Evolutionary conservation across 2,797 vertebrate genomes (phyloP).

Genomic region (Amniataba percoides): DNA sequence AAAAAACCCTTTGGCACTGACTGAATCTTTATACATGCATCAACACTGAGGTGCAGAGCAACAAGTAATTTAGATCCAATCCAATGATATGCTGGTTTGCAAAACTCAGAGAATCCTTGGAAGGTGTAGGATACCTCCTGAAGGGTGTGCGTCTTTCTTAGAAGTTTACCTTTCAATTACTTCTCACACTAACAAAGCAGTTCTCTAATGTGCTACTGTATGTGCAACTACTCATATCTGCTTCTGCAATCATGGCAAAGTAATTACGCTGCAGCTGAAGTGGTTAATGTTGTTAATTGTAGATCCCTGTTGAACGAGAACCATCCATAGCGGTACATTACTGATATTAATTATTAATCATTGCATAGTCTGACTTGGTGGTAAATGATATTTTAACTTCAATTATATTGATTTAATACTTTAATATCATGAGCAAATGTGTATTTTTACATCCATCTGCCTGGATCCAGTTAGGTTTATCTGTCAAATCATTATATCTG

Average conservation of each 20-base stretch:
- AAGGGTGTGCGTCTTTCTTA: neutral
- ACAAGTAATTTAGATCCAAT: no score
- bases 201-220: neutral
- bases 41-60: no score
- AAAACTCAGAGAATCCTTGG: neutral
- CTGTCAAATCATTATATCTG: neutral
- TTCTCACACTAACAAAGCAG: neutral
- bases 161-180: slow-evolving; percentile 14
- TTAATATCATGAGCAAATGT: slow-evolving; percentile 1
- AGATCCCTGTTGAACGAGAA: neutral
- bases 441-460: neutral
- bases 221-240: neutral
- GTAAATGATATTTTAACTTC: neutral
- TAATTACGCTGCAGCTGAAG: slow-evolving; percentile 2
- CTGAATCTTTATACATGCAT: no score
- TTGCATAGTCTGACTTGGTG: neutral
- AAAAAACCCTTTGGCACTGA: no score
- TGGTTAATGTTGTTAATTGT: neutral
- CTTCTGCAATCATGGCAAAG: neutral
- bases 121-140: neutral
- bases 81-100: no score
- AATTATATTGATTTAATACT: neutral
- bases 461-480: slow-evolving; percentile 7
- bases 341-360: no score
- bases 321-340: neutral